These are phyloP conservation scores for Lethocerus indicus DNA, from an alignment of 1,140 invertebrate species.

Conservation along the genomic window DNA sequence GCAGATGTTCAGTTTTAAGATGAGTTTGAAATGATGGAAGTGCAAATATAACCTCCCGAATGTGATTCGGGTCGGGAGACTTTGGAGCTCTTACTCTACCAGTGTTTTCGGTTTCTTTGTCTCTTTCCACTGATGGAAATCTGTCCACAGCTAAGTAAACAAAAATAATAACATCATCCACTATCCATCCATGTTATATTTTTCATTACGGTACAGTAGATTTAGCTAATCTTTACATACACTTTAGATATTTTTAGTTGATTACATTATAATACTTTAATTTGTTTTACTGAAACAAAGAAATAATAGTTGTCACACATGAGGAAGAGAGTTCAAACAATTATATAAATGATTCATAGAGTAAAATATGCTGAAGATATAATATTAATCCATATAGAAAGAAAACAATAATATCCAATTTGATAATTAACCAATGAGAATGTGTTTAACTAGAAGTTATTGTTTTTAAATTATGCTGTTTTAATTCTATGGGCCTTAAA, in stretches of 20 bases:
- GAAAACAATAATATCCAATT: not conserved
- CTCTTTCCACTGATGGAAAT: slow-evolving; percentile 70
- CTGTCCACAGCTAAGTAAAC: slow-evolving; percentile 56
- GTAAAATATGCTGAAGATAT: too few species aligned
- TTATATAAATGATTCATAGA: too few species aligned
- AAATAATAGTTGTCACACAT: too few species aligned
- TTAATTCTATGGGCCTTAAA: too few species aligned
- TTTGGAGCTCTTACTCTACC: slow-evolving; percentile 30
- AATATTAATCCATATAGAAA: not conserved
- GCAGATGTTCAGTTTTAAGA: slow-evolving; percentile 82
- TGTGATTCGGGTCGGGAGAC: slow-evolving; percentile 68
- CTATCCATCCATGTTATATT: too few species aligned
- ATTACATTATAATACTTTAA: too few species aligned
- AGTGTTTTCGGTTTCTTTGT: slow-evolving; percentile 27
- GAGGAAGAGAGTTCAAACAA: too few species aligned
- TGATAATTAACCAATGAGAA: not conserved
- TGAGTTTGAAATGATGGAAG: slow-evolving; percentile 82
- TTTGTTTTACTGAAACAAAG: too few species aligned
- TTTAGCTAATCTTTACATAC: too few species aligned
- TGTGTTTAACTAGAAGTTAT: not conserved
- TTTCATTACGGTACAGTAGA: too few species aligned
- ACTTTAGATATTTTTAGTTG: too few species aligned
- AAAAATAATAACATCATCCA: slow-evolving; percentile 6
- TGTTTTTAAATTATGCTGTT: too few species aligned
- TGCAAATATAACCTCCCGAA: slow-evolving; percentile 88